Base-by-base conservation (phyloP, 2,888 invertebrate species). In the Lasioglossum figueresi region DNA sequence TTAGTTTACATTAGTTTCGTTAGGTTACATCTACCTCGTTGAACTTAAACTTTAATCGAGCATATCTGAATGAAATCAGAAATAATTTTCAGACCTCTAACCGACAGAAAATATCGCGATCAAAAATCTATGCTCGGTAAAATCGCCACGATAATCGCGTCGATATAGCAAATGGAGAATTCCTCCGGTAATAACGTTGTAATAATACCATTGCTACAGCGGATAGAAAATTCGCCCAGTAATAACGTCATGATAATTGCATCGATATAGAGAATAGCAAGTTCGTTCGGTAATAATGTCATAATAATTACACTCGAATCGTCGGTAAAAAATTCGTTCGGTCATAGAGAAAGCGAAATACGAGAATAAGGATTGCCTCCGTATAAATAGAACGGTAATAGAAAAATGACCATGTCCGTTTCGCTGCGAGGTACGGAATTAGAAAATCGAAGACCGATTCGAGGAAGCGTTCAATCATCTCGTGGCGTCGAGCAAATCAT, bases 391-490 rank as follows among this genome's bases (percentile, higher is more conserved):
- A n/a, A 56, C n/a, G 56, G 56, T 56, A n/a, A 56, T 56, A 56
- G 56, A 56, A 56, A 56, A 56, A 56, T 56, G n/a, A n/a, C 12
- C 56, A 56, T n/a, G n/a, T n/a, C n/a, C 56, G 56, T 12, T 56
- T 56, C 56, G n/a, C 56, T n/a, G 10, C n/a, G 3, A n/a, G n/a
- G 1, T n/a, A 56, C n/a, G 10, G n/a, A 56, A 56, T 56, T 56
- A n/a, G 56, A 56, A 56, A 56, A 56, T 56, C 56, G 56, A 56
- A 56, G 56, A 56, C n/a, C 56, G 56, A 12, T 56, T 56, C 56
- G 4, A 56, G 56, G 56, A 56, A 56, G 56, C n/a, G 56, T 56
- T 56, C 56, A n/a, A 56, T 56, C 56, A 56, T 56, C 56, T n/a
- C 56, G n/a, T 56, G 56, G 12, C 56, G 12, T 56, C 56, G n/a